A percentile compares a stretch with the other conserved stretches of the same genome.
Conservation (phyloP, 2,113 vertebrate genomes). For the Muntiacus muntjak region DNA sequence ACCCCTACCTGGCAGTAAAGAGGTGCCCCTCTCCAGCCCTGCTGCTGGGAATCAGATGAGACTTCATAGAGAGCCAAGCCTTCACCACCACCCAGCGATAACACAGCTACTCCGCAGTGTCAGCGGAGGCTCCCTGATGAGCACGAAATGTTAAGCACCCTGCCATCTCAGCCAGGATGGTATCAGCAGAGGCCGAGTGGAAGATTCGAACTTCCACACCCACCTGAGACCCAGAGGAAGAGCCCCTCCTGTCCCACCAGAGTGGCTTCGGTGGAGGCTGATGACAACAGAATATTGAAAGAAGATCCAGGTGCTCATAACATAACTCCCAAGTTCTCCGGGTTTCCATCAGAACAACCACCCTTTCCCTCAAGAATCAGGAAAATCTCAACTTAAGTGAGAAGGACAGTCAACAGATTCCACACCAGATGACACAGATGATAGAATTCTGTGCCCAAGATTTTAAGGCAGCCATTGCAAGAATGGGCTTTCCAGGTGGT, state of each 20-base stretch:
- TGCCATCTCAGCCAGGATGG: not conserved
- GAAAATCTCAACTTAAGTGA: not conserved
- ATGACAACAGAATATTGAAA: not conserved
- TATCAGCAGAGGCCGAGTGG: not conserved
- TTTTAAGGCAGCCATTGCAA: not conserved
- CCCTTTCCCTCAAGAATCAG: not conserved
- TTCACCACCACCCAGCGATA: accelerated
- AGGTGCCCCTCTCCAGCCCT: not conserved
- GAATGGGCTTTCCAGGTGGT: not conserved
- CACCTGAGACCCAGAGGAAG: not conserved
- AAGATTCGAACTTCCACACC: not conserved
- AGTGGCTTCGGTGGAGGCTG: not conserved
- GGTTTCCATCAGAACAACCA: not conserved
- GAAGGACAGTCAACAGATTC: not conserved
- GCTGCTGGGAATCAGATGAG: not conserved
- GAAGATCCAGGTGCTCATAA: not conserved
- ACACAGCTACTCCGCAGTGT: not conserved
- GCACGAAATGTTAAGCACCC: not conserved
- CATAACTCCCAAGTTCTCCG: accelerated
- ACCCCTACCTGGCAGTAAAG: not conserved
- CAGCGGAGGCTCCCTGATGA: too few species aligned
- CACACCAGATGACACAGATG: not conserved
- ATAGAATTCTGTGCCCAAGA: not conserved
- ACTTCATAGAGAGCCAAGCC: not conserved
- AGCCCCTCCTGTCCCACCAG: not conserved